Percentiles rank a stretch among this genome's conserved stretches.
Conservation (phyloP, 2,797 vertebrate species). For the Podargus strigoides region DNA sequence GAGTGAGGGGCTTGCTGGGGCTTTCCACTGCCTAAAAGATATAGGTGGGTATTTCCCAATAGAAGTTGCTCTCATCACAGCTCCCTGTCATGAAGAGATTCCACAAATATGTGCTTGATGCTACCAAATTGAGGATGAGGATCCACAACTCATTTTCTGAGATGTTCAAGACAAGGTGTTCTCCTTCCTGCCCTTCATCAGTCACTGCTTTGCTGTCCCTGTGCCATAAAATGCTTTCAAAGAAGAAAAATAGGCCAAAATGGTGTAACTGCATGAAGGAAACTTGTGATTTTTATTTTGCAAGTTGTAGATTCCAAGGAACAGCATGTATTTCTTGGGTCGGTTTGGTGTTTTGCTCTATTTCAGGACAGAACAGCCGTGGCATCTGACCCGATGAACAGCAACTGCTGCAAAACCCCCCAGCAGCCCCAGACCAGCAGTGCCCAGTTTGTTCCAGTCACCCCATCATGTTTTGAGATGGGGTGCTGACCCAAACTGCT, state of each 20-base stretch:
- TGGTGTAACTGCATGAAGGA: neutral
- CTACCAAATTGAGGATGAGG: neutral
- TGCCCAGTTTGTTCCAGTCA: neutral
- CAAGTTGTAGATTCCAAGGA: neutral
- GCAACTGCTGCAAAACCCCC: neutral
- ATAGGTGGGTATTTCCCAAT: neutral
- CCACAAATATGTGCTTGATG: neutral
- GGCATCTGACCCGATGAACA: neutral
- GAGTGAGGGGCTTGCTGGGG: neutral
- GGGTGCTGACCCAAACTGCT: neutral
- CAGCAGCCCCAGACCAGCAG: neutral
- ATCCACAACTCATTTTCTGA: neutral
- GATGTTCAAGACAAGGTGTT: neutral
- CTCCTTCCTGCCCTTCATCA: neutral
- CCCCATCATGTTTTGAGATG: rapidly evolving
- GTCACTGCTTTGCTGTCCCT: neutral
- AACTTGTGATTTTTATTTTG: neutral
- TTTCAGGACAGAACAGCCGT: neutral
- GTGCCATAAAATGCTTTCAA: neutral
- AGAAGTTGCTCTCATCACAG: neutral
- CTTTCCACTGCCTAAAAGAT: neutral
- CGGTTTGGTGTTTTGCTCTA: neutral
- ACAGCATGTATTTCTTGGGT: neutral
- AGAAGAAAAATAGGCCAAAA: neutral
- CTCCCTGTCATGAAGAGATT: neutral